Conservation (phyloP, 2,888 invertebrate genomes). For the Tachina fera region DNA sequence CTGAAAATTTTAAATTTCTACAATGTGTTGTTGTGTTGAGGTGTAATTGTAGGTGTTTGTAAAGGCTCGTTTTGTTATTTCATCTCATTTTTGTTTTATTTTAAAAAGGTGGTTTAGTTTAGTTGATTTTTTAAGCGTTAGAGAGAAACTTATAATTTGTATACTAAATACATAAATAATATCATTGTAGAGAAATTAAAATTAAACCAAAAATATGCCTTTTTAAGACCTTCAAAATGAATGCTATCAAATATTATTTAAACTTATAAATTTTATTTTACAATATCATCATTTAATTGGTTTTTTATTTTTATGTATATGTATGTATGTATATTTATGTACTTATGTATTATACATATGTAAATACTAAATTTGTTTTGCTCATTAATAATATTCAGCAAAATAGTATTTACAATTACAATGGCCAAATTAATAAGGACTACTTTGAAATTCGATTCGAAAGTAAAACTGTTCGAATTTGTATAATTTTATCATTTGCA, state of each 20-base stretch:
- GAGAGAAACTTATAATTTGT: conserved; percentile 27
- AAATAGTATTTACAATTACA: conserved; percentile 64
- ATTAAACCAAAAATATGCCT: background rate
- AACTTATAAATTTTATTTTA: conserved; percentile 45
- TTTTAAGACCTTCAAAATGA: conserved; percentile 37
- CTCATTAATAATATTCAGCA: conserved; percentile 10
- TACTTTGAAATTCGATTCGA: too few relatives aligned
- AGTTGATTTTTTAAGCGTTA: conserved; percentile 63
- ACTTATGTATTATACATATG: conserved; percentile 16
- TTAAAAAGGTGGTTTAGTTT: conserved; percentile 70
- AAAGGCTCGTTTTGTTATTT: conserved; percentile 52
- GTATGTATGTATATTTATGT: conserved; percentile 9
- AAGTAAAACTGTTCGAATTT: too few relatives aligned
- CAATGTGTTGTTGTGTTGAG: conserved; percentile 43
- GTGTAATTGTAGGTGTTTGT: conserved; percentile 52
- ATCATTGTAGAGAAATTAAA: background rate
- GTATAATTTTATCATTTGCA: too few relatives aligned
- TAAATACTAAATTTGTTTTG: conserved; percentile 28
- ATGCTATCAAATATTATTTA: conserved; percentile 14
- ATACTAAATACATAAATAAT: background rate
- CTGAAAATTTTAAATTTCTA: conserved; percentile 37
- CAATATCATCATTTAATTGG: conserved; percentile 53
- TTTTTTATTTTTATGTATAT: conserved; percentile 27
- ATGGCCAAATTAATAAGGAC: conserved; percentile 35
- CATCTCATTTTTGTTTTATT: conserved; percentile 25